A percentile compares a stretch with the other conserved stretches of the same genome.
Evolutionary conservation across 2,888 invertebrate genomes (phyloP).

Genomic region (Steinernema hermaphroditum): DNA sequence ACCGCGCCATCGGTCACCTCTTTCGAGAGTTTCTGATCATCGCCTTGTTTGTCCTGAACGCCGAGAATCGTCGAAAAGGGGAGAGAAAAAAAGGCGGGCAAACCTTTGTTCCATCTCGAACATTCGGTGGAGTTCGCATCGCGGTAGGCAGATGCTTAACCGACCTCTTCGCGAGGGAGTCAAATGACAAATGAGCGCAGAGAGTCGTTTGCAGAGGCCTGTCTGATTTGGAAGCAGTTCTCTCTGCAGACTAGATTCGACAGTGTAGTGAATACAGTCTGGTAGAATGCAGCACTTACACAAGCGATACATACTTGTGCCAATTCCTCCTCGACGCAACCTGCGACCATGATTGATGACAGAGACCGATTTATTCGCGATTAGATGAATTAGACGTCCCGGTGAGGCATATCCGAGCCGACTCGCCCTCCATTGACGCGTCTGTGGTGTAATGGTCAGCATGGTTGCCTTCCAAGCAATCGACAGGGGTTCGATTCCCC

Average conservation of each 20-base stretch:
- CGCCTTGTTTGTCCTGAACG: not conserved
- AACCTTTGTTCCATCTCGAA: constrained; percentile 21
- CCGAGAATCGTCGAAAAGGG: not conserved
- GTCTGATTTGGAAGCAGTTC: not conserved
- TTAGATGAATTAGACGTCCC: too few relatives aligned
- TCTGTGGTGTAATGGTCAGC: too few relatives aligned
- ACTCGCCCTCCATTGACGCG: too few relatives aligned
- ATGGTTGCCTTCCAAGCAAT: too few relatives aligned
- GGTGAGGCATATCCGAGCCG: too few relatives aligned
- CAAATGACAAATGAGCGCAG: not conserved
- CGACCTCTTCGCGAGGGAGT: not conserved
- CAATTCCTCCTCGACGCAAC: too few relatives aligned
- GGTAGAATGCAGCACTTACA: not conserved
- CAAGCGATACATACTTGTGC: too few relatives aligned
- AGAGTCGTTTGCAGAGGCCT: not conserved
- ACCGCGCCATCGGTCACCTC: not conserved
- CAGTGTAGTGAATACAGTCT: not conserved
- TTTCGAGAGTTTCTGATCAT: not conserved
- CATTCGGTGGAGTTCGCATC: not conserved
- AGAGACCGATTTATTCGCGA: too few relatives aligned
- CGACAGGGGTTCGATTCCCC: too few relatives aligned
- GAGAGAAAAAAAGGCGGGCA: not conserved
- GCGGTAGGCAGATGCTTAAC: not conserved
- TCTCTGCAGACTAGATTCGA: not conserved
- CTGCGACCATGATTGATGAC: too few relatives aligned